Evolutionary conservation across 2,888 invertebrate species (phyloP), one percentile per base, ranked within the genome.

Genomic region (Lasioglossum figueresi): DNA sequence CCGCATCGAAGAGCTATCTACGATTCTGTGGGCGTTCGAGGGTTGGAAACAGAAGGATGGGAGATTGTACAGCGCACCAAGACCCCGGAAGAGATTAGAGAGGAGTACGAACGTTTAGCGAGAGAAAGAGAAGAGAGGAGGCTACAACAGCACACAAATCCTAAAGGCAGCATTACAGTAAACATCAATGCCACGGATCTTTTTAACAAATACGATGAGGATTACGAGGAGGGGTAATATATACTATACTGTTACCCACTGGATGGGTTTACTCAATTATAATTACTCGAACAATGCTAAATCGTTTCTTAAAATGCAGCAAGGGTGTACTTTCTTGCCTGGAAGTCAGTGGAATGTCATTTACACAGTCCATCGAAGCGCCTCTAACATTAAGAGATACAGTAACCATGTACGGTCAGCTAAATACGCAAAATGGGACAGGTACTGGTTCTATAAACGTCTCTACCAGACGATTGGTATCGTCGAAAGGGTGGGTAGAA

Each of bases 1-100:
- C 97, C 98, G 1, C 99, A 99, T 93, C 97, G 98, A 94, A 96
- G 99, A 94, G 99, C 99, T 0, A 99, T 99, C 89, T 99, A 99
- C 95, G 99, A 99, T 95, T 97, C 97, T 0, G 92, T 96, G 89
- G 96, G 96, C 94, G 94, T 97, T 79, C 97, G 98, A 93, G 99
- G 99, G 0, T 95, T 99, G 45, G 97, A 99, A 95, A 98, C 98
- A 0, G 98, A 99, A 92, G 99, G 99, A 79, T 99, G 99, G 99
- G 98, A 99, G 95, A 96, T 99, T 52, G 98, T 99, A 48, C 97
- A 98, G 92, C 96, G 98, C 59, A 98, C 98, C 1, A 98, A 98
- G 94, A 99, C 99, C 4, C 99, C 99, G 2, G 97, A 98, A 90
- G 99, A 99, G 96, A 99, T 99, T 83, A 96, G 99, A 82, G 99